Evolutionary conservation across 1,140 invertebrate genomes (phyloP).

Genomic region (Tachypleus tridentatus): DNA sequence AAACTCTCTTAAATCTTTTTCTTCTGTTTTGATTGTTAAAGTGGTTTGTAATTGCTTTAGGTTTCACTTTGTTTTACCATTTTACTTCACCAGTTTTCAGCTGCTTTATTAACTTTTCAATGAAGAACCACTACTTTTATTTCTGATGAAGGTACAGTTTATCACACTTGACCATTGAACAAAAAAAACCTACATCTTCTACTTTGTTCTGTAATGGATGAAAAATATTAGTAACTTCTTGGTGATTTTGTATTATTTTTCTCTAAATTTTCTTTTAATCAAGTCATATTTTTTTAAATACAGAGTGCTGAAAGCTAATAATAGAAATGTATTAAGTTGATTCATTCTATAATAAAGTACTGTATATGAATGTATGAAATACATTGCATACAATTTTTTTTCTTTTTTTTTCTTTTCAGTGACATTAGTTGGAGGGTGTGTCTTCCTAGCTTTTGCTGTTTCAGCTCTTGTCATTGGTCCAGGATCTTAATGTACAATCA

Average conservation of each 20-base stretch:
- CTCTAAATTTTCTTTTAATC: background rate
- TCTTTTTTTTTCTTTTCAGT: slow-evolving; percentile 50
- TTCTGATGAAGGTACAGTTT: too few species aligned
- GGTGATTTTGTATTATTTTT: background rate
- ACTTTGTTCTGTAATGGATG: too few species aligned
- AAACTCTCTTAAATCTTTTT: too few species aligned
- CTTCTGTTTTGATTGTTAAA: too few species aligned
- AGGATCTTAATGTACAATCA: background rate
- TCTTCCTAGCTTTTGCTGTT: slow-evolving; percentile 83
- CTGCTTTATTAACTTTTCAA: too few species aligned
- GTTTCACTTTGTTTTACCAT: too few species aligned
- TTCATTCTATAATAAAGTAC: background rate
- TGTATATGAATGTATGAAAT: background rate
- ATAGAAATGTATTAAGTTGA: background rate
- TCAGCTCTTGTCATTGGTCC: slow-evolving; percentile 62
- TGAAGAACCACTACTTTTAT: too few species aligned
- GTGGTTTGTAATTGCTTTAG: too few species aligned
- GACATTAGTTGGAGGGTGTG: slow-evolving; percentile 80
- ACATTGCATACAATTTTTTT: background rate
- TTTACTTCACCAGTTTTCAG: too few species aligned
- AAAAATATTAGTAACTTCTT: background rate
- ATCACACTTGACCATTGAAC: too few species aligned
- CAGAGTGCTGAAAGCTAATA: background rate
- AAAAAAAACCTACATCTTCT: too few species aligned
- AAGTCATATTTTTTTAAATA: background rate